These are phyloP conservation scores for Amblyjoppa fuscipennis DNA, from an alignment of 2,888 invertebrate genomes.

Conservation along the genomic window DNA sequence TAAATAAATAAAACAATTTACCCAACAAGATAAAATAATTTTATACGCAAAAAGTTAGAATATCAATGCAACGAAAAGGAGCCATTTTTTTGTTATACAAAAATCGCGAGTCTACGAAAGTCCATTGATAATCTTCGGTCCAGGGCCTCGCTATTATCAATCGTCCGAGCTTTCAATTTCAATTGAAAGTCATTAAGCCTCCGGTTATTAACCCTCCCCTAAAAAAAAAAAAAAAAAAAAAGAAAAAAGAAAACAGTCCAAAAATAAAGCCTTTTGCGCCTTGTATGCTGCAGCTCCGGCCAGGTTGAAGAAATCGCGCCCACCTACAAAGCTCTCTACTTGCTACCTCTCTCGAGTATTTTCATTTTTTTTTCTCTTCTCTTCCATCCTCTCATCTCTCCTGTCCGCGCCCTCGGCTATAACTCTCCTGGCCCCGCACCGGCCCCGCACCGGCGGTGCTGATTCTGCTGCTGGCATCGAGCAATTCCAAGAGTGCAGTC, in stretches of 20 bases:
- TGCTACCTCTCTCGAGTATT: neutral
- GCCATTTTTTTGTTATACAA: too few relatives aligned
- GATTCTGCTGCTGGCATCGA: conserved; percentile 47
- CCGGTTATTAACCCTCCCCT: conserved; percentile 5
- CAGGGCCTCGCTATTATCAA: conserved; percentile 1
- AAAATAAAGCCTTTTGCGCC: conserved; percentile 46
- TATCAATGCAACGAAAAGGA: too few relatives aligned
- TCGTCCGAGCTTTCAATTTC: conserved; percentile 38
- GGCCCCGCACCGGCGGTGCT: conserved; percentile 13
- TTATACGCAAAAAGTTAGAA: too few relatives aligned
- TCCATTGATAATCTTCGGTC: too few relatives aligned
- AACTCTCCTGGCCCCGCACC: conserved; percentile 35
- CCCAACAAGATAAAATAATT: too few relatives aligned
- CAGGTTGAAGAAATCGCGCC: conserved; percentile 39
- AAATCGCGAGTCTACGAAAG: too few relatives aligned
- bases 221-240: conserved; percentile 3
- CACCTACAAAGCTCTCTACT: conserved; percentile 21
- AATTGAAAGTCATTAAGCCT: conserved; percentile 57
- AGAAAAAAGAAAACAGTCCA: conserved; percentile 12
- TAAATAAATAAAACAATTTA: too few relatives aligned
- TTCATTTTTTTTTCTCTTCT: conserved; percentile 23
- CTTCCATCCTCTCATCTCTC: conserved; percentile 44
- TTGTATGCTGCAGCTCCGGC: neutral
- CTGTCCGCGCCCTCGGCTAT: conserved; percentile 60
- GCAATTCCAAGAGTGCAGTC: conserved; percentile 65